Percentiles rank a stretch among this genome's conserved stretches.
Evolutionary conservation across 2,797 vertebrate species (phyloP).

Genomic region (Pteronotus mesoamericanus): DNA sequence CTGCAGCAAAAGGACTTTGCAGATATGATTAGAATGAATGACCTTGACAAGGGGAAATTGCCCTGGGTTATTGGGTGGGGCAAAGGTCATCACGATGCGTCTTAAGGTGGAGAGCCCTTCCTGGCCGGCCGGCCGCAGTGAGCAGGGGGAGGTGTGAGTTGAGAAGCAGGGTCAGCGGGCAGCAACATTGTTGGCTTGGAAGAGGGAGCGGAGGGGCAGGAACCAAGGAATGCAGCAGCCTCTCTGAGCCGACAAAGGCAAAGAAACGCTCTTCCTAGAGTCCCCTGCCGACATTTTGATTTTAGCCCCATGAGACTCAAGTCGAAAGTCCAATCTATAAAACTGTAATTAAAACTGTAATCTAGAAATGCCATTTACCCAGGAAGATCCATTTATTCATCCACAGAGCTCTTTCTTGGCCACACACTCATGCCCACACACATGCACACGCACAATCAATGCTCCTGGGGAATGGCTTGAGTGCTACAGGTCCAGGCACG

Average conservation of each 20-base stretch:
- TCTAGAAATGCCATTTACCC: neutral
- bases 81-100: neutral
- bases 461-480: neutral
- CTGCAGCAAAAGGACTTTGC: neutral
- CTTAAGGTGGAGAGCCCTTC: neutral
- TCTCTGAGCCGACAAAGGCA: neutral
- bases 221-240: neutral
- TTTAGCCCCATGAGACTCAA: neutral
- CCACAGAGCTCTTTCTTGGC: neutral
- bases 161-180: neutral
- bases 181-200: neutral
- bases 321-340: neutral
- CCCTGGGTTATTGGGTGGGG: neutral
- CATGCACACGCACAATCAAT: fast-evolving
- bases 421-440: neutral
- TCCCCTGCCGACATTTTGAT: neutral
- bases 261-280: neutral
- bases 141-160: neutral
- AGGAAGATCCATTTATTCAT: neutral
- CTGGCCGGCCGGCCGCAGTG: too few species aligned
- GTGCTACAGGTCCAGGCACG: neutral
- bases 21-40: neutral
- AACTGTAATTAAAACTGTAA: neutral
- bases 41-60: neutral
- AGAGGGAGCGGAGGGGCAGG: neutral